Conservation (phyloP, 1,140 invertebrate species). For the Drosophila baimaii region DNA sequence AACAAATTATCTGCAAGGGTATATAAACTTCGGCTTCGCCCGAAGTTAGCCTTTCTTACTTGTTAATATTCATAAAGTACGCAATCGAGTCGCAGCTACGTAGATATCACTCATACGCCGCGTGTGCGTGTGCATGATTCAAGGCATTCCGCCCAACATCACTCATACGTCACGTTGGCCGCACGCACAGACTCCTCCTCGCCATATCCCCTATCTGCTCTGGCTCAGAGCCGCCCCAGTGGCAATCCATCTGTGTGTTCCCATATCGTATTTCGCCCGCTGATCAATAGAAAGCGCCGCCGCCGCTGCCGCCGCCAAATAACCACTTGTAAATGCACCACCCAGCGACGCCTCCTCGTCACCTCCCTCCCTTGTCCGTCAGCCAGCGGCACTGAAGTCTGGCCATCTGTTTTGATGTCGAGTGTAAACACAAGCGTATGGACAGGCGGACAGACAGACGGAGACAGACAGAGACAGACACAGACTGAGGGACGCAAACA, state of each 20-base stretch:
- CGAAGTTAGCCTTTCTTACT: no score
- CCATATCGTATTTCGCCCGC: constrained; percentile 59
- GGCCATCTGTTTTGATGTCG: constrained; percentile 38
- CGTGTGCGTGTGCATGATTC: constrained; percentile 39
- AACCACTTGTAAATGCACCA: constrained; percentile 39
- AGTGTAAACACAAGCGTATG: constrained; percentile 52
- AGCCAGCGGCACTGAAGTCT: neutral
- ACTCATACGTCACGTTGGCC: constrained; percentile 68
- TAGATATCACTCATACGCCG: constrained; percentile 53
- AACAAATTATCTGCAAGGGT: no score
- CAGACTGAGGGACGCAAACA: constrained; percentile 7
- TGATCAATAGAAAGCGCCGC: constrained; percentile 66
- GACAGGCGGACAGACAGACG: neutral
- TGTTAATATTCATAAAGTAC: constrained; percentile 16
- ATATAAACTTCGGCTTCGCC: no score
- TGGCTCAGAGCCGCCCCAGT: neutral
- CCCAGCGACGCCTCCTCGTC: neutral
- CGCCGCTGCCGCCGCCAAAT: constrained; percentile 1
- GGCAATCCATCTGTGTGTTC: constrained; percentile 41
- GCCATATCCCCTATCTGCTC: neutral
- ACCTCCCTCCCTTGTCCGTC: neutral
- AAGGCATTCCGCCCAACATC: constrained; percentile 56
- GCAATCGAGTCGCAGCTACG: constrained; percentile 12
- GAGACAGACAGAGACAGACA: neutral
- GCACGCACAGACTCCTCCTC: constrained; percentile 24